phyloP scores from a whole-genome alignment of 2,113 vertebrate genomes.

The Caranx ignobilis region DNA sequence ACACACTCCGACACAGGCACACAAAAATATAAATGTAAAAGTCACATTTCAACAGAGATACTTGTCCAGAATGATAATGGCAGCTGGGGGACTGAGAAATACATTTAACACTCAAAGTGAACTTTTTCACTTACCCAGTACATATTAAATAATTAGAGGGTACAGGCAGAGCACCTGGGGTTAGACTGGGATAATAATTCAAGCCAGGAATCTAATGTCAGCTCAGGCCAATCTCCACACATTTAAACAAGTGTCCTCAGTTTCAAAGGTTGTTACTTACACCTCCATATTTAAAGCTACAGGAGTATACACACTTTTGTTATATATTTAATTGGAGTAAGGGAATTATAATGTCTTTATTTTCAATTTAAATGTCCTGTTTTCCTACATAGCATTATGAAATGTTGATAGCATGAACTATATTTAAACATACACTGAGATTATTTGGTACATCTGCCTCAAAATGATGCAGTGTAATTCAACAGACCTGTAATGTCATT shows the following conservation, averaged over 20 bases:
- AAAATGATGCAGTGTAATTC: too few species aligned
- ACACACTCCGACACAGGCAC: neutral
- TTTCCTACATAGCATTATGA: too few species aligned
- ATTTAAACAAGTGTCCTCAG: neutral
- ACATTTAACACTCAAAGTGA: neutral
- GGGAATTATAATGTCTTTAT: too few species aligned
- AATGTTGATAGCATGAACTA: too few species aligned
- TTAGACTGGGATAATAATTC: neutral
- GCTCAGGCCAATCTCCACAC: neutral
- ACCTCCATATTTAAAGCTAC: neutral
- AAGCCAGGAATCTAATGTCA: neutral
- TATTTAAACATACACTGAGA: too few species aligned
- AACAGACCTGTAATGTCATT: too few species aligned
- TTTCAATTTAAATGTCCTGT: too few species aligned
- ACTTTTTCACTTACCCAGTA: neutral
- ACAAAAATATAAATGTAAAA: neutral
- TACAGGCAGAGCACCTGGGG: neutral
- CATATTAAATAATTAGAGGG: neutral
- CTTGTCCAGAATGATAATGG: too few species aligned
- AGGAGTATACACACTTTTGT: neutral
- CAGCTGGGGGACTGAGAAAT: neutral
- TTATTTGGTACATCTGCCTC: too few species aligned
- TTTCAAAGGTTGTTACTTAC: neutral
- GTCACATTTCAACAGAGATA: neutral
- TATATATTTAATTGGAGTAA: too few species aligned